Conservation (phyloP, 2,888 invertebrate genomes). For the Dioctria linearis region DNA sequence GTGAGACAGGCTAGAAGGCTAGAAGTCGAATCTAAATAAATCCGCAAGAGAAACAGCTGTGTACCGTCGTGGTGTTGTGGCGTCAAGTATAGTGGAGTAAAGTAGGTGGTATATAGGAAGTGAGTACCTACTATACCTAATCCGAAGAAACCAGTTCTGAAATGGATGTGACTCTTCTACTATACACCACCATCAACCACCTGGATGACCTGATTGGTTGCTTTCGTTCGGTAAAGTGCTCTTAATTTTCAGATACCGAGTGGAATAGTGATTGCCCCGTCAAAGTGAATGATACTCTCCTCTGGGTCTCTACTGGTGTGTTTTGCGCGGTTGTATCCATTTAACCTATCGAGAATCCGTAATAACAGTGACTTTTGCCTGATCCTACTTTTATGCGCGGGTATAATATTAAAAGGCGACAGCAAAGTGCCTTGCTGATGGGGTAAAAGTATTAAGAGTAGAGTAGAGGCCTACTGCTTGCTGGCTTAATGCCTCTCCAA, state of each 20-base stretch:
- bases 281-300: not conserved
- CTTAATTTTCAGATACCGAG: constrained; percentile 15
- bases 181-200: not conserved
- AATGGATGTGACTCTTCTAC: too few relatives aligned
- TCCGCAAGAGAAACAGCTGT: constrained; percentile 18
- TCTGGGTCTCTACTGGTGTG: not conserved
- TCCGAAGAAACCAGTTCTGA: constrained; percentile 13
- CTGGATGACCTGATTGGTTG: constrained; percentile 17
- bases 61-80: not conserved
- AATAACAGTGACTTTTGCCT: too few relatives aligned
- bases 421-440: too few relatives aligned
- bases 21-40: not conserved
- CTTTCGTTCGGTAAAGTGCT: constrained; percentile 10
- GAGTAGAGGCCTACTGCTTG: too few relatives aligned
- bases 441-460: too few relatives aligned
- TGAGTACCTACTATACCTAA: not conserved
- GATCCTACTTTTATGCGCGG: too few relatives aligned
- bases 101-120: constrained; percentile 15
- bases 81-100: not conserved
- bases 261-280: not conserved
- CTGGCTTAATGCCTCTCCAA: too few relatives aligned
- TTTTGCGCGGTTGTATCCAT: too few relatives aligned
- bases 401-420: too few relatives aligned
- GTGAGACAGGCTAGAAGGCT: not conserved
- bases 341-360: too few relatives aligned